These are phyloP conservation scores for Fragum whitleyi DNA, from an alignment of 2,888 invertebrate species.

Conservation along the genomic window DNA sequence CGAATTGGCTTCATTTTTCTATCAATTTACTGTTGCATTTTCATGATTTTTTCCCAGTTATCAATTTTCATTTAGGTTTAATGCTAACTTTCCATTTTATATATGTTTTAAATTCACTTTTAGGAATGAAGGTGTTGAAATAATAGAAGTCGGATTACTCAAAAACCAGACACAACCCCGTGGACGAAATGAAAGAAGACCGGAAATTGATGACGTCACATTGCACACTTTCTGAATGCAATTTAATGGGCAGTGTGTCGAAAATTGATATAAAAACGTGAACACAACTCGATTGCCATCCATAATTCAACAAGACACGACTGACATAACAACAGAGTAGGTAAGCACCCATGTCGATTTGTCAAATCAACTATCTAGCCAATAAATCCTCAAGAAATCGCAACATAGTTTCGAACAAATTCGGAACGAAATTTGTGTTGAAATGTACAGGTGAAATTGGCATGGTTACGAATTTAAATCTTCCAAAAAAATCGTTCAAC, in stretches of 20 bases:
- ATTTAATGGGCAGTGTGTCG: not conserved
- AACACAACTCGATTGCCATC: not conserved
- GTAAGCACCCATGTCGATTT: not conserved
- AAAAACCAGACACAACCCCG: not conserved
- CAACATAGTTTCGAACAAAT: not conserved
- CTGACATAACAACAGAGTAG: not conserved
- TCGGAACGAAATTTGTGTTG: not conserved
- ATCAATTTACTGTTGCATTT: not conserved
- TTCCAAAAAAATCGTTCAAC: too few relatives aligned
- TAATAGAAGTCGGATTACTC: not conserved
- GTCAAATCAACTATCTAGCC: not conserved
- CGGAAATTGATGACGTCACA: conserved; percentile 46
- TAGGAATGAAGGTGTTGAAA: too few relatives aligned
- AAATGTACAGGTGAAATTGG: not conserved
- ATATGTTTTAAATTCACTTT: not conserved
- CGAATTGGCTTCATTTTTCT: not conserved
- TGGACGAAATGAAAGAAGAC: not conserved
- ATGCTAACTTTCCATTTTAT: not conserved
- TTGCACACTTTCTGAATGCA: conserved; percentile 48
- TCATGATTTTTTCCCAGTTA: not conserved
- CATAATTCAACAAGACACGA: not conserved
- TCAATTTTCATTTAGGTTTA: not conserved
- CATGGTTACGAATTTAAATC: too few relatives aligned
- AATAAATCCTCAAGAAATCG: not conserved
- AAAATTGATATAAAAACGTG: not conserved